phyloP scores from a whole-genome alignment of 2,113 vertebrate genomes.

The Cynocephalus volans region DNA sequence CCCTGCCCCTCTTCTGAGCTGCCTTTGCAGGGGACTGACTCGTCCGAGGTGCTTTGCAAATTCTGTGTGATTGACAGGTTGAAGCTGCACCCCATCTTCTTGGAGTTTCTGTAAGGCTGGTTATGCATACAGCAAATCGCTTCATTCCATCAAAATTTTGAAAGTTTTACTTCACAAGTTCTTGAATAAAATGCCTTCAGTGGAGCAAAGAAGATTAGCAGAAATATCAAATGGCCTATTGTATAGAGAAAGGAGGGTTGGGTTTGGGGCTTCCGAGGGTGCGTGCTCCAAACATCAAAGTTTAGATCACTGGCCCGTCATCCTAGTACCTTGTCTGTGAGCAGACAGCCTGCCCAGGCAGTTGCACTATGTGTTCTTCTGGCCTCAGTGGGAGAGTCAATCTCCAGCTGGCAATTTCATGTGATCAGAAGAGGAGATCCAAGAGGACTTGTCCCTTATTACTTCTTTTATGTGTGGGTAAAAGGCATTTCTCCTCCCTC shows the following conservation, averaged over 20 bases:
- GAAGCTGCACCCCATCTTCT: background rate
- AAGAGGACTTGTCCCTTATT: background rate
- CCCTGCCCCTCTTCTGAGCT: background rate
- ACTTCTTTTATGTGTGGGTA: background rate
- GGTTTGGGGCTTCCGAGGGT: background rate
- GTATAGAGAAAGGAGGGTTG: background rate
- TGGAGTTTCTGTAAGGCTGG: background rate
- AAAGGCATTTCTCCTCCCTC: background rate
- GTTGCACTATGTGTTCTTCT: background rate
- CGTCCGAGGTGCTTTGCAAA: constrained; percentile 45
- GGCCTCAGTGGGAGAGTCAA: background rate
- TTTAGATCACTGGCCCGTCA: background rate
- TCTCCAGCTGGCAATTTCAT: background rate
- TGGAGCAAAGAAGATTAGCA: background rate
- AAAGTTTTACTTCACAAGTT: constrained; percentile 33
- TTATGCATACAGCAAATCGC: constrained; percentile 36
- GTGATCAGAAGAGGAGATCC: background rate
- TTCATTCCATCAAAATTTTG: constrained; percentile 48
- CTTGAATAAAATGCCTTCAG: constrained; percentile 21
- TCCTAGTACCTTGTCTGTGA: background rate
- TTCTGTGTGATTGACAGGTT: constrained; percentile 46
- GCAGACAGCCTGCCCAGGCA: background rate
- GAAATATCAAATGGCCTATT: background rate
- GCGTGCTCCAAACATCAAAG: background rate
- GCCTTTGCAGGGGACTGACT: constrained; percentile 16